Conservation (phyloP, 2,888 invertebrate genomes). For the Lasioglossum vierecki region DNA sequence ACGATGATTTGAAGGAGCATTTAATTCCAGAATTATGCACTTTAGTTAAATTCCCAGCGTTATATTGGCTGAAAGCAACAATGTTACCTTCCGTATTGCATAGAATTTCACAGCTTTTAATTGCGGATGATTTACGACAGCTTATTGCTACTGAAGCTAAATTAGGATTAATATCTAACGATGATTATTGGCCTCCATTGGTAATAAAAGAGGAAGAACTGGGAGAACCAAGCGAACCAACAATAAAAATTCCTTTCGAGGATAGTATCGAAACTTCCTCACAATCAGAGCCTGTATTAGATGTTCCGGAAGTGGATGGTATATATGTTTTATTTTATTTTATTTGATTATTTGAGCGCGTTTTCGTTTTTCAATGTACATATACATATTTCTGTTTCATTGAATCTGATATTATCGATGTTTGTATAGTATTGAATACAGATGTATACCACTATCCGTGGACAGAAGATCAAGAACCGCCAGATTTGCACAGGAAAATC, state of each 20-base stretch:
- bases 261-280: conserved; percentile 53
- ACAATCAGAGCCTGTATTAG: conserved; percentile 45
- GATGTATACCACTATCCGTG: conserved; percentile 82
- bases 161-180: conserved; percentile 81
- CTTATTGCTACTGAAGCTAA: conserved; percentile 85
- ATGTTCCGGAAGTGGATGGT: conserved; percentile 74
- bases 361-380: not conserved
- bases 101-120: conserved; percentile 88
- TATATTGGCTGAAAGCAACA: conserved; percentile 93
- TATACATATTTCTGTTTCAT: not conserved
- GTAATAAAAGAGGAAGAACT: conserved; percentile 50
- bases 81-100: conserved; percentile 94
- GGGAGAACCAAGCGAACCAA: conserved; percentile 53
- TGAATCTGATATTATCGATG: not conserved
- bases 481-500: conserved; percentile 88
- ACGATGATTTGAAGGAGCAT: conserved; percentile 87
- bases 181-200: conserved; percentile 80
- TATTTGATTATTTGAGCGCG: not conserved
- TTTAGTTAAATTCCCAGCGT: conserved; percentile 88
- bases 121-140: conserved; percentile 89
- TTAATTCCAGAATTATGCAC: conserved; percentile 95
- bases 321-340: conserved; percentile 14
- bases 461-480: conserved; percentile 87
- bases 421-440: conserved; percentile 61
- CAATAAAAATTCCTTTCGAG: conserved; percentile 52